phyloP scores from a whole-genome alignment of 1,140 invertebrate species.

The Drosophila tsacasi region DNA sequence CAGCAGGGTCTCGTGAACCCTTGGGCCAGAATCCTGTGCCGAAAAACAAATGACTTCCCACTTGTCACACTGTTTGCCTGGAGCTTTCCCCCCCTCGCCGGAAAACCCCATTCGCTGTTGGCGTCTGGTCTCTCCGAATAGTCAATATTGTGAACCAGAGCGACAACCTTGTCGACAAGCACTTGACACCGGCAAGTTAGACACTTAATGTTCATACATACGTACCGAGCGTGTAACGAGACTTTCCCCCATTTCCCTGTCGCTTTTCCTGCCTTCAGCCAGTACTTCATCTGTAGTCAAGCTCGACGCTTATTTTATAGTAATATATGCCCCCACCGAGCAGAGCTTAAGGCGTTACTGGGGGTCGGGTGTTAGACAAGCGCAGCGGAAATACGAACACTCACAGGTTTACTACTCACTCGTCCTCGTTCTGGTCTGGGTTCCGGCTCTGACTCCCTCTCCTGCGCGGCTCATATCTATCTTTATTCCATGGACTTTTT shows the following conservation, averaged over 20 bases:
- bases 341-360: constrained; percentile 46
- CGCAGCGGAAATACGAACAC: constrained; percentile 54
- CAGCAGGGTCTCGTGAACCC: constrained; percentile 3
- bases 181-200: constrained; percentile 75
- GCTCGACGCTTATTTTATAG: constrained; percentile 68
- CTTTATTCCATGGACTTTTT: constrained; percentile 43
- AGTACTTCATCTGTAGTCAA: constrained; percentile 34
- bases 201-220: constrained; percentile 67
- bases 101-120: constrained; percentile 8
- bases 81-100: background rate
- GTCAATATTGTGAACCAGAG: constrained; percentile 47
- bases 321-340: constrained; percentile 55
- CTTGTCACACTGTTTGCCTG: constrained; percentile 30
- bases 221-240: constrained; percentile 32
- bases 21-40: constrained; percentile 26
- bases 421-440: background rate
- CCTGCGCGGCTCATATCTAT: constrained; percentile 41
- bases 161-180: constrained; percentile 68
- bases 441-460: background rate
- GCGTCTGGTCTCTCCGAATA: constrained; percentile 31
- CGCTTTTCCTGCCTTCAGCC: constrained; percentile 4
- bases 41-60: constrained; percentile 47
- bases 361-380: constrained; percentile 24
- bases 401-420: constrained; percentile 23
- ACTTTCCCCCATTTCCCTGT: constrained; percentile 3